phyloP scores from a whole-genome alignment of 1,140 invertebrate genomes.

The Aricia agestis region DNA sequence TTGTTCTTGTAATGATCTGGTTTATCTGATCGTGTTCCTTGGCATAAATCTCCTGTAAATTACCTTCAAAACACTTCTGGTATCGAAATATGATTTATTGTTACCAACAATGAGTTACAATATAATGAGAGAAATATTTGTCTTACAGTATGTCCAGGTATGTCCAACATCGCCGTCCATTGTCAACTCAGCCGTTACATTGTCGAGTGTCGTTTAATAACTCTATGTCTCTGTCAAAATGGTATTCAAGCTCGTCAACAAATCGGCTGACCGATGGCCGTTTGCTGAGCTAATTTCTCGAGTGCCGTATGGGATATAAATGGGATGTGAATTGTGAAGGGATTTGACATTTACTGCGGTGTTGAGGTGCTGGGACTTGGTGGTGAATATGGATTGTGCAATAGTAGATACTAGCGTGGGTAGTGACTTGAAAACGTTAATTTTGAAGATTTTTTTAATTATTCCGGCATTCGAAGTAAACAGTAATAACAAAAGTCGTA shows the following conservation, averaged over 20 bases:
- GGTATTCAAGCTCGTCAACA: not conserved
- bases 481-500: not conserved
- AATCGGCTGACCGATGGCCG: not conserved
- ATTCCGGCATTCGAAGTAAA: not conserved
- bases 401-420: no score
- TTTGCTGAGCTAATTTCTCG: not conserved
- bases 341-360: no score
- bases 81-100: not conserved
- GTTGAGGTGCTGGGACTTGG: not conserved
- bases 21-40: not conserved
- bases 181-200: slow-evolving; percentile 5
- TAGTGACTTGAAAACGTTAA: no score
- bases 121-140: no score
- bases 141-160: not conserved
- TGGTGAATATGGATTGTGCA: not conserved
- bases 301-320: not conserved
- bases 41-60: not conserved
- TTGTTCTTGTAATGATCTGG: not conserved
- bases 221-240: slow-evolving; percentile 13
- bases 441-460: not conserved
- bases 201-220: slow-evolving; percentile 7
- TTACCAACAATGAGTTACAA: no score
- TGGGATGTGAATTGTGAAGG: no score
- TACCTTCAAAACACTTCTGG: not conserved
- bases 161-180: not conserved